Conservation (phyloP, 2,888 invertebrate genomes). For the Caenorhabditis wallacei region DNA sequence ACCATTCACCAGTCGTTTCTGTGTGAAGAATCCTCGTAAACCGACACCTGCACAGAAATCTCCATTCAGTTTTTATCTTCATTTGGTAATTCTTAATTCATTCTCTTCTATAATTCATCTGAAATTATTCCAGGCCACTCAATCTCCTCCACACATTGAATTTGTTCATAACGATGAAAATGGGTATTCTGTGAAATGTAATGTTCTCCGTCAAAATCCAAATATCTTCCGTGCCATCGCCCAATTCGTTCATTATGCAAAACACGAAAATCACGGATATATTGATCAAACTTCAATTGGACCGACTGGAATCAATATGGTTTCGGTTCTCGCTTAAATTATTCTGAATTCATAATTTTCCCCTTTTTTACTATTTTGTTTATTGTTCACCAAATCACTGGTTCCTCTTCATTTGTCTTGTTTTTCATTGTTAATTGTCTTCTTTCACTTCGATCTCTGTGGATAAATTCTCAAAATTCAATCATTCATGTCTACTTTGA, state of each 20-base stretch:
- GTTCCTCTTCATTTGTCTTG: conserved; percentile 3
- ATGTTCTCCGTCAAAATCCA: conserved; percentile 55
- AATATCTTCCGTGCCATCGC: conserved; percentile 70
- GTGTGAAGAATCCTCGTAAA: conserved; percentile 65
- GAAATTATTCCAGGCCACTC: conserved; percentile 41
- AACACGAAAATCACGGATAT: conserved; percentile 66
- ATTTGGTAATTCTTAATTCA: conserved; percentile 62
- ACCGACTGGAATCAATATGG: conserved; percentile 65
- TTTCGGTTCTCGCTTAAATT: conserved; percentile 49
- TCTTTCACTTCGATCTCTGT: conserved; percentile 28
- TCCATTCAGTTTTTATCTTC: conserved; percentile 66
- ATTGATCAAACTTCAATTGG: conserved; percentile 68
- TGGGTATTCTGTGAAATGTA: conserved; percentile 50
- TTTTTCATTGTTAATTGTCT: conserved; percentile 18
- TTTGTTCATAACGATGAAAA: conserved; percentile 65
- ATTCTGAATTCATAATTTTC: conserved; percentile 9
- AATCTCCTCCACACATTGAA: conserved; percentile 65
- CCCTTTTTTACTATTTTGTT: conserved; percentile 25
- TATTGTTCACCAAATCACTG: neutral
- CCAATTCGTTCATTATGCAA: conserved; percentile 68
- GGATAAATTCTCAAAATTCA: conserved; percentile 30
- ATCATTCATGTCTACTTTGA: conserved; percentile 64
- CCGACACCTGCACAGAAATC: conserved; percentile 54
- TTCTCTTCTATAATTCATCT: neutral
- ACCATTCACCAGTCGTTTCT: conserved; percentile 68